phyloP scores from a whole-genome alignment of 2,888 invertebrate species.

The Ennomos quercinarius region DNA sequence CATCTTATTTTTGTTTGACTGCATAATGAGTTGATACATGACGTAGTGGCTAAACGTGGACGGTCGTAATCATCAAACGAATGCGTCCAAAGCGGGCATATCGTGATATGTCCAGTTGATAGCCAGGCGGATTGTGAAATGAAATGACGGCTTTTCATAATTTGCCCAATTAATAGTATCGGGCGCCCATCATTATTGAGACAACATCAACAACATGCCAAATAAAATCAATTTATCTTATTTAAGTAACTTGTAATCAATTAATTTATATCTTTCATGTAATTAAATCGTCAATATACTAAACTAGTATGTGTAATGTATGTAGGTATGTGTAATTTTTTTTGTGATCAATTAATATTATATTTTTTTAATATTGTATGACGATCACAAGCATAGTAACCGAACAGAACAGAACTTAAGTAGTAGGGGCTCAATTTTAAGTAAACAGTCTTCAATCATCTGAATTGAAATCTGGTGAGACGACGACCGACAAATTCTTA shows the following conservation, averaged over 20 bases:
- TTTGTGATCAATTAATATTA: conserved; percentile 12
- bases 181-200: not conserved
- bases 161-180: not conserved
- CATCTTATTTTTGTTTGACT: too few relatives aligned
- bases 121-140: too few relatives aligned
- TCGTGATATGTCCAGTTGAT: too few relatives aligned
- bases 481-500: not conserved
- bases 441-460: not conserved
- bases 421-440: not conserved
- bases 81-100: too few relatives aligned
- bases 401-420: conserved; percentile 3
- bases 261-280: conserved; percentile 18
- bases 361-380: conserved; percentile 5
- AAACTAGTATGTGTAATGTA: conserved; percentile 25
- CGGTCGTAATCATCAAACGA: too few relatives aligned
- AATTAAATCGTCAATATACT: conserved; percentile 23
- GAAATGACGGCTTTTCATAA: too few relatives aligned
- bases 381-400: not conserved
- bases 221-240: conserved; percentile 6
- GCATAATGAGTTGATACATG: too few relatives aligned
- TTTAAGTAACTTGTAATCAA: conserved; percentile 20
- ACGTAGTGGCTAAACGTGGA: too few relatives aligned
- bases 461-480: too few relatives aligned
- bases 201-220: conserved; percentile 1
- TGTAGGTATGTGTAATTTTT: conserved; percentile 11